A percentile compares a stretch with the other conserved stretches of the same genome.
phyloP scores from a whole-genome alignment of 2,113 vertebrate species.

The Platichthys stellatus region DNA sequence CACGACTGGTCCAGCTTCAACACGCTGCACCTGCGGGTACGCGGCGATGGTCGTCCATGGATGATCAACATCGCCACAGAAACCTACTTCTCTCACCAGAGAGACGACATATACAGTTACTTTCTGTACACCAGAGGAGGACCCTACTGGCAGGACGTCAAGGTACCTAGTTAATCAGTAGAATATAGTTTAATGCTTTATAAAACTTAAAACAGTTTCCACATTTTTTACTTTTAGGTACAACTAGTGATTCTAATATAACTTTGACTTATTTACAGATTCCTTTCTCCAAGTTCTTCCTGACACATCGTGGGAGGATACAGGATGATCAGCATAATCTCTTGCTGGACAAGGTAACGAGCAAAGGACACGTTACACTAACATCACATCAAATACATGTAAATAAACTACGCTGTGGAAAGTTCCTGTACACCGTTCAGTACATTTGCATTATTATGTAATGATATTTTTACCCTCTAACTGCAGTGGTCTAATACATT shows the following conservation, averaged over 20 bases:
- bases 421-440: no score
- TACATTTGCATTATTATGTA: no score
- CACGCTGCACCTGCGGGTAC: conserved; percentile 88
- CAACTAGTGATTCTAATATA: neutral
- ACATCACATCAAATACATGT: neutral
- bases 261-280: conserved; percentile 82
- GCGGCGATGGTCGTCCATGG: conserved; percentile 96
- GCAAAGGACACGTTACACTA: neutral
- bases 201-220: neutral
- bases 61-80: conserved; percentile 90
- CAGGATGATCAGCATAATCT: conserved; percentile 88
- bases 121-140: conserved; percentile 95
- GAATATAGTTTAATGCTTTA: neutral
- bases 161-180: conserved; percentile 74
- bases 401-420: no score
- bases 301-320: conserved; percentile 90
- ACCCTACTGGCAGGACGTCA: conserved; percentile 97
- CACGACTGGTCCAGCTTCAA: conserved; percentile 93
- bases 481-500: no score
- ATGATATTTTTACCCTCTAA: no score
- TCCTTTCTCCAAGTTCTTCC: conserved; percentile 96
- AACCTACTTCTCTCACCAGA: conserved; percentile 85
- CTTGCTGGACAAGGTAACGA: conserved; percentile 88
- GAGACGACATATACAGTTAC: conserved; percentile 91
- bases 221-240: neutral